These are phyloP conservation scores for Plebejus melissa DNA, from an alignment of 2,888 invertebrate species.

Conservation along the genomic window DNA sequence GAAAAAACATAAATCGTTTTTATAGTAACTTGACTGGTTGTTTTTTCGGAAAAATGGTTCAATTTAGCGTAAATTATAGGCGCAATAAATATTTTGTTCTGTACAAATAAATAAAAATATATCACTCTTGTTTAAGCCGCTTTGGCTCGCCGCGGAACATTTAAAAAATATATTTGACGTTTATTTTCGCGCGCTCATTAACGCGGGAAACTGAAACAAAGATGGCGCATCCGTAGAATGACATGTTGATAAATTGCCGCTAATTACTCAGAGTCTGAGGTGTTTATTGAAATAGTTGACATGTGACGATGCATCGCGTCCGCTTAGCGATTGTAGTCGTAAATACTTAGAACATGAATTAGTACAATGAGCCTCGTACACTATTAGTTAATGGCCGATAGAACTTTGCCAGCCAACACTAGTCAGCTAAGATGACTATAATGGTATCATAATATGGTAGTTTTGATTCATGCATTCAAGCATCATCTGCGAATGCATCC, in stretches of 20 bases:
- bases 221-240: constrained; percentile 51
- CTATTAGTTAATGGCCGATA: constrained; percentile 8
- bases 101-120: constrained; percentile 16
- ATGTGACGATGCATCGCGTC: constrained; percentile 63
- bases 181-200: constrained; percentile 64
- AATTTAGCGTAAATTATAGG: constrained; percentile 1
- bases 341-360: constrained; percentile 17
- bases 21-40: constrained; percentile 7
- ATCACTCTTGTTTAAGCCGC: constrained; percentile 42
- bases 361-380: not conserved
- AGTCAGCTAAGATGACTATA: not conserved
- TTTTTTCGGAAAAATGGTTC: not conserved
- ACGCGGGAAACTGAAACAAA: constrained; percentile 47
- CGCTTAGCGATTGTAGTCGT: constrained; percentile 44
- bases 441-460: too few relatives aligned
- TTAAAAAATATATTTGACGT: constrained; percentile 45
- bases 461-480: too few relatives aligned
- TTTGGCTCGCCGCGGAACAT: constrained; percentile 32
- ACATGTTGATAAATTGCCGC: constrained; percentile 73
- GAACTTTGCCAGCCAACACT: not conserved
- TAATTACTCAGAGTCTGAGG: constrained; percentile 70
- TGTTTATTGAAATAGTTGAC: constrained; percentile 72
- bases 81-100: constrained; percentile 3
- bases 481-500: too few relatives aligned
- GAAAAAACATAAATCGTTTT: constrained; percentile 4